Base-by-base conservation (phyloP, 2,113 vertebrate species). In the Bufo bufo region DNA sequence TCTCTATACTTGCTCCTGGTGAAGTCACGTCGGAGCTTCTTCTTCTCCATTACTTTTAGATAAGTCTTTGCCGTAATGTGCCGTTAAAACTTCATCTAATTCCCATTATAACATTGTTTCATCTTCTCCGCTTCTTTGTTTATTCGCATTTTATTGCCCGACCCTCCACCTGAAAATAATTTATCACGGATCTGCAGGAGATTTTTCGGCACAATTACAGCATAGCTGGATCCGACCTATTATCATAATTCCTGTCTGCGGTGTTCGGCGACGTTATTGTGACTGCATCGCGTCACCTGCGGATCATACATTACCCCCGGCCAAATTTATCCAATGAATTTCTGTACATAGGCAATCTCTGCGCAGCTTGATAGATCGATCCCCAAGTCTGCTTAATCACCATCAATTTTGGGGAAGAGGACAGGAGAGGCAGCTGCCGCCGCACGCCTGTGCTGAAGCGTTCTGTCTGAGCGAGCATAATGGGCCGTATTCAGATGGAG, bases 391-490 rank as follows among this genome's bases (percentile, higher is more conserved):
- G 50, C 77, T 87, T 87, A 81, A 87, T 87, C 85, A 80, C 77
- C 85, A 82, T 74, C 78, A 87, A 82, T 87, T 33, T 74, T 82
- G 54, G 33, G 66, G 56, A 61, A 72, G 33, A 33, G 79, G 61
- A 82, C 52, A 49, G 86, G 52, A 63, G 69, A 49, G 86, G 79
- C 52, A 56, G 77, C 77, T 54, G 61, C 61, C 20, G 86, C 45
- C 86, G 63, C 56, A 74, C 66, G 82, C 4, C 43, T 58, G 66
- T 33, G 43, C 74, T 75, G 59, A 87, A 82, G 33, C 20, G 66
- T 82, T 87, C 86, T 87, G 43, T 82, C 20, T 82, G 54, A 82
- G 45, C 75, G 86, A 82, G 56, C 86, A 87, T 87, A 82, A 87
- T 87, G 50, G 77, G 63, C 79, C 50, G 19, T 50, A 82, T 82